Conservation (phyloP, 2,113 vertebrate species). For the Lanius collurio region DNA sequence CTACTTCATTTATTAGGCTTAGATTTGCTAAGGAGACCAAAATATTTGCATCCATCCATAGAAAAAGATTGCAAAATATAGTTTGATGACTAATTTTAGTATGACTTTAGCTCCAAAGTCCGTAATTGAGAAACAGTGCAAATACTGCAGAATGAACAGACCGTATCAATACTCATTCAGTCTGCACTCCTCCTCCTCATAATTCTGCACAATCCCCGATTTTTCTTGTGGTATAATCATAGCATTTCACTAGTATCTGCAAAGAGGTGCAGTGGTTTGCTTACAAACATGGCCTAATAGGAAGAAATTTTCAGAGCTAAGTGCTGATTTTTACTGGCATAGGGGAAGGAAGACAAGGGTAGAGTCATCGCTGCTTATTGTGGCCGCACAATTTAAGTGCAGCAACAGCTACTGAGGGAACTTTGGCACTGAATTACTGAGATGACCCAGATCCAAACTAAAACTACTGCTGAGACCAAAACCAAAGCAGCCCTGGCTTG, state of each 20-base stretch:
- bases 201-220: background rate
- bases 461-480: background rate
- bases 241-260: background rate
- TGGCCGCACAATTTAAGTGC: background rate
- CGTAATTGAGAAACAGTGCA: background rate
- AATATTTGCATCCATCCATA: background rate
- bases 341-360: background rate
- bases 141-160: background rate
- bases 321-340: background rate
- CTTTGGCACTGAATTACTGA: background rate
- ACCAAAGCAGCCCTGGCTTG: background rate
- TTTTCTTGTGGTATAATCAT: background rate
- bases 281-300: background rate
- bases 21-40: background rate
- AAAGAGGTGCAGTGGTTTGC: background rate
- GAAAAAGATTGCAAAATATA: background rate
- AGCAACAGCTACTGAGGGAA: background rate
- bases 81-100: background rate
- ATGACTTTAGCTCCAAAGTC: background rate
- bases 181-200: background rate
- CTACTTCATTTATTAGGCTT: background rate
- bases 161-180: background rate
- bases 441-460: background rate
- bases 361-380: fast-evolving
- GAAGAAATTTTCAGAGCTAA: background rate